Evolutionary conservation across 92 coral and sea anemone species (phyloP).

Genomic region (Anthopleura xanthogrammica): DNA sequence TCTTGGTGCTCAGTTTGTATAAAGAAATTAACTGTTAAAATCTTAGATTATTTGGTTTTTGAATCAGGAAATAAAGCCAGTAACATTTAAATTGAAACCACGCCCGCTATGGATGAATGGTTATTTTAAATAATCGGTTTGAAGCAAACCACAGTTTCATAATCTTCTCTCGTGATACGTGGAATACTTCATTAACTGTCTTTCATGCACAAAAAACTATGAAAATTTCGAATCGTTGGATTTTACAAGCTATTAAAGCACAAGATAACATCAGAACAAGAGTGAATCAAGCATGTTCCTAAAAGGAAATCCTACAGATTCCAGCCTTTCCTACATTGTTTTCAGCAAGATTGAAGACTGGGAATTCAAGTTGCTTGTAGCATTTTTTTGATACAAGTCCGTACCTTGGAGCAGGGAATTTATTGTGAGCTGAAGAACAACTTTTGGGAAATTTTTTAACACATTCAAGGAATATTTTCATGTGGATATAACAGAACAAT

Average conservation of each 20-base stretch:
- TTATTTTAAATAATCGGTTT: not conserved
- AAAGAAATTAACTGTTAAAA: not conserved
- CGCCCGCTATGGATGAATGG: constrained; percentile 3
- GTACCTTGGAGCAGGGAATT: not conserved
- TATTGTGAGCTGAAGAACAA: not conserved
- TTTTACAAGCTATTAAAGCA: not conserved
- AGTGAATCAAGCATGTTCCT: not conserved
- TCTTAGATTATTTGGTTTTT: not conserved
- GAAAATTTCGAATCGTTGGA: not conserved
- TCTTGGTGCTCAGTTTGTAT: not conserved
- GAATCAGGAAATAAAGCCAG: not conserved
- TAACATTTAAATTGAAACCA: not conserved
- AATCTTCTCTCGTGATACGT: no score
- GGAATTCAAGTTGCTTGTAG: constrained; percentile 1
- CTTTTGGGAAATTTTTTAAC: not conserved
- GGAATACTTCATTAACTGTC: not conserved
- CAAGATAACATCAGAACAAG: not conserved
- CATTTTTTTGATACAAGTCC: not conserved
- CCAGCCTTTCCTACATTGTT: not conserved
- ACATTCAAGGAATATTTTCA: not conserved
- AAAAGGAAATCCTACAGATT: not conserved
- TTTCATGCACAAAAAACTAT: not conserved
- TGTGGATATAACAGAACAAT: not conserved
- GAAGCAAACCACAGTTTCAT: not conserved
- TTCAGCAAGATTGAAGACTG: not conserved